Conservation (phyloP, 1,140 invertebrate genomes). For the Drosophila lini region DNA sequence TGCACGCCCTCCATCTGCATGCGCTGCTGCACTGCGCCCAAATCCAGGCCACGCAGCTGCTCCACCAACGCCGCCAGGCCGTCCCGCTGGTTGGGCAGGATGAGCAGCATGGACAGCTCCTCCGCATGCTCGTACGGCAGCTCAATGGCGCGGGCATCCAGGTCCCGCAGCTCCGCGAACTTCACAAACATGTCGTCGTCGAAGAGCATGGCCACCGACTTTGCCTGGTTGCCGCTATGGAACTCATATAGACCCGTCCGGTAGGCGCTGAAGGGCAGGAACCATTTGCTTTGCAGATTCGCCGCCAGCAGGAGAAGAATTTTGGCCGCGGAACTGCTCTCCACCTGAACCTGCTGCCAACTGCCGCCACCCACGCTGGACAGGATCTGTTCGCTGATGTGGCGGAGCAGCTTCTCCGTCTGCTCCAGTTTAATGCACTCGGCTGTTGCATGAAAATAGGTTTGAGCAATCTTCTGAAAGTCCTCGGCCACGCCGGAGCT, state of each 20-base stretch:
- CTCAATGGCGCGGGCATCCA: conserved; percentile 84
- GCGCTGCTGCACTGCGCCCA: conserved; percentile 74
- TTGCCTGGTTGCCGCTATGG: conserved; percentile 37
- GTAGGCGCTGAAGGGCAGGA: conserved; percentile 77
- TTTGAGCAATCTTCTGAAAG: conserved; percentile 78
- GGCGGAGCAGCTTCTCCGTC: conserved; percentile 55
- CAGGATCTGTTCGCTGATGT: conserved; percentile 50
- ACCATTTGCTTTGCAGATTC: conserved; percentile 76
- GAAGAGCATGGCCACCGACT: conserved; percentile 75
- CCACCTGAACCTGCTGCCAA: conserved; percentile 41
- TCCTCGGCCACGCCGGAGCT: conserved; percentile 53
- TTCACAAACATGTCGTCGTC: conserved; percentile 82
- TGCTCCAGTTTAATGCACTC: conserved; percentile 64
- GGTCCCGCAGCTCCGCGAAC: conserved; percentile 79
- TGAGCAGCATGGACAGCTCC: conserved; percentile 86
- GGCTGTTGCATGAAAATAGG: conserved; percentile 72
- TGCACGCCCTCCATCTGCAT: conserved; percentile 84
- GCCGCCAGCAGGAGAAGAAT: conserved; percentile 59
- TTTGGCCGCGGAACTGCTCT: conserved; percentile 15
- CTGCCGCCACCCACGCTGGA: conserved; percentile 51
- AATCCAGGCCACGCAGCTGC: conserved; percentile 84
- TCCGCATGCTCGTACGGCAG: conserved; percentile 85
- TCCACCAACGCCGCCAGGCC: conserved; percentile 85
- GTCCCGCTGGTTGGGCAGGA: conserved; percentile 86
- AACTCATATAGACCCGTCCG: conserved; percentile 77